Evolutionary conservation across 2,797 vertebrate genomes (phyloP), one percentile per base, ranked within the genome.

Genomic region (Sebastes oblongus): DNA sequence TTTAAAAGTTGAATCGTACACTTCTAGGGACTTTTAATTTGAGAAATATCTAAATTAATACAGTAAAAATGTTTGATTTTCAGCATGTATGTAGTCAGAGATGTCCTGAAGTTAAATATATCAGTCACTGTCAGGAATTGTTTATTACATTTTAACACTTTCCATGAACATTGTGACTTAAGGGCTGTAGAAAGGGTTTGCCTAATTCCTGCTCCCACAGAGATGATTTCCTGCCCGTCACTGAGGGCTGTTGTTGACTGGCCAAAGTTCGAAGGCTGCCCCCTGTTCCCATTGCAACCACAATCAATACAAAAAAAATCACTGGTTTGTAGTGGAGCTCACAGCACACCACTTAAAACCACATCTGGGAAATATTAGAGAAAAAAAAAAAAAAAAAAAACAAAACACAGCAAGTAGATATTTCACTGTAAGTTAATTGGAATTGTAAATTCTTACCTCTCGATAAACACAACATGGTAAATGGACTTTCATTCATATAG

Each of bases 241-340:
- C 46, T 27, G 34, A 75, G 39, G 10, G 36, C 29, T 24, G 56
- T 25, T 75, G 74, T 70, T 77, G 54, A 80, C 76, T 39, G 82
- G 42, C 60, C 76, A 81, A 84, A 82, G 85, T 65, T 75, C 66
- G 22, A 56, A 59, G 46, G 34, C 61, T 70, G 75, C 20, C 9
- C 61, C 46, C 3, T 6, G 80, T 82, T 66, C 25, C 58, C 34
- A 55, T 25, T 34, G 27, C 34, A 73, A 59, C 56, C 30, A 39
- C 75, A 61, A 81, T 77, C 75, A 79, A 79, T 79, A 78, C 27
- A 73, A 42, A 42, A 12, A 56, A 27, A 62, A 7, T 52, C 42
- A 20, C 54, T 55, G 29, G 66, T 52, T 64, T n/a, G 32, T 4
- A 34, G 39, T 2, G 16, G 12, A 59, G 61, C 71, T 67, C 42